Conservation (phyloP, 2,888 invertebrate species). For the Pachycephus smyrnensis region DNA sequence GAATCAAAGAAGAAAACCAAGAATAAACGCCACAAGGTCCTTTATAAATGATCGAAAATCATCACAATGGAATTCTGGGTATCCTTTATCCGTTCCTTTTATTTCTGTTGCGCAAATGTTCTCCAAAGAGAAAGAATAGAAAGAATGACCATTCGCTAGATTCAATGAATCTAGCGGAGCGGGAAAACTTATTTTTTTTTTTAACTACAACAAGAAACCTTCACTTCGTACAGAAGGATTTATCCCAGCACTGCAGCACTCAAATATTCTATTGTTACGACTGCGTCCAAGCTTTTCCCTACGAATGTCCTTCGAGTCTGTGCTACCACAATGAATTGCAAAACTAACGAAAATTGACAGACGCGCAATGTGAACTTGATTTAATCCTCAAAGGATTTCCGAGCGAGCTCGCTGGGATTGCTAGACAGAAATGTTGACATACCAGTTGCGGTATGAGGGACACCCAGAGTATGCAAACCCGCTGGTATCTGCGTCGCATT, state of each 20-base stretch:
- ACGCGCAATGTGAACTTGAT: not conserved
- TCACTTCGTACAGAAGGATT: not conserved
- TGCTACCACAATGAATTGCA: not conserved
- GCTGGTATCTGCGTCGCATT: conserved; percentile 18
- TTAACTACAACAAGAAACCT: not conserved
- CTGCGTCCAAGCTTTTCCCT: not conserved
- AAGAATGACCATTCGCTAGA: not conserved
- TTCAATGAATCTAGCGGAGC: not conserved
- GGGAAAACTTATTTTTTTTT: not conserved
- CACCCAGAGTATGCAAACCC: conserved; percentile 40
- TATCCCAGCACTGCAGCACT: not conserved
- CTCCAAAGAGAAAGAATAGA: not conserved
- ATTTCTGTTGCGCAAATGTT: not conserved
- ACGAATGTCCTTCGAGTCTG: not conserved
- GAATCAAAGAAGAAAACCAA: not conserved
- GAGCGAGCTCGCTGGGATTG: not conserved
- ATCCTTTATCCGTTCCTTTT: not conserved
- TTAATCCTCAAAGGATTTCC: not conserved
- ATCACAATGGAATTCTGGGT: not conserved
- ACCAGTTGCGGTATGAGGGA: conserved; percentile 28
- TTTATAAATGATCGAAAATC: not conserved
- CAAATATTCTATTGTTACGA: not conserved
- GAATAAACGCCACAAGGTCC: not conserved
- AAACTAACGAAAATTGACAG: not conserved
- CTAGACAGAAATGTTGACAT: conserved; percentile 33